A percentile compares a stretch with the other conserved stretches of the same genome.
Evolutionary conservation across 2,888 invertebrate genomes (phyloP).

Genomic region (Drosophila diplacantha): DNA sequence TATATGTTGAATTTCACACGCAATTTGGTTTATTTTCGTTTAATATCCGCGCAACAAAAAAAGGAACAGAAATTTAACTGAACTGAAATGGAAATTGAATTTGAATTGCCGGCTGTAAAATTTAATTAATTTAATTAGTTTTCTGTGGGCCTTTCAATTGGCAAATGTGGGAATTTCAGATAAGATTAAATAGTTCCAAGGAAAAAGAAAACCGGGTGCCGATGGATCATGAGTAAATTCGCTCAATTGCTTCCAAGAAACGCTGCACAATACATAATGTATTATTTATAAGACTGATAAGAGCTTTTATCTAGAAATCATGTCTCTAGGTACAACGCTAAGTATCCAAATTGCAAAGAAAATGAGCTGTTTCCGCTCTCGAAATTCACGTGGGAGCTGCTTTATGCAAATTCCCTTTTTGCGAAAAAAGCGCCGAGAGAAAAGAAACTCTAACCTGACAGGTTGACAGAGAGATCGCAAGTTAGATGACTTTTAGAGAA

Average conservation of each 20-base stretch:
- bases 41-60: slow-evolving; percentile 25
- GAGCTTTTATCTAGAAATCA: slow-evolving; percentile 13
- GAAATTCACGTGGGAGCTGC: slow-evolving; percentile 46
- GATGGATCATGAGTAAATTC: slow-evolving; percentile 18
- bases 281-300: slow-evolving; percentile 32
- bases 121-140: slow-evolving; percentile 43
- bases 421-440: slow-evolving; percentile 1
- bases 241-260: slow-evolving; percentile 11
- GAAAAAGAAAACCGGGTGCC: neutral
- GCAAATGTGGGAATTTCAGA: slow-evolving; percentile 36
- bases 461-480: neutral
- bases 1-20: slow-evolving; percentile 54
- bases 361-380: slow-evolving; percentile 55
- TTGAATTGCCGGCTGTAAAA: slow-evolving; percentile 22
- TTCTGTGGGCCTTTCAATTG: slow-evolving; percentile 27
- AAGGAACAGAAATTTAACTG: slow-evolving; percentile 19
- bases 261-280: slow-evolving; percentile 4
- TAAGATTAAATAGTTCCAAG: slow-evolving; percentile 44
- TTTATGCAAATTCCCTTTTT: slow-evolving; percentile 50
- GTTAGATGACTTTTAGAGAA: slow-evolving; percentile 27
- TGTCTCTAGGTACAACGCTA: slow-evolving; percentile 36
- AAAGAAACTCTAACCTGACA: slow-evolving; percentile 11
- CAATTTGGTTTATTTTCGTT: slow-evolving; percentile 58
- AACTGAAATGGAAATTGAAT: slow-evolving; percentile 39
- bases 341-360: slow-evolving; percentile 50